Evolutionary conservation across 37 sponge, comb jelly and placozoan species (phyloP).

Genomic region (Crambe crambe): DNA sequence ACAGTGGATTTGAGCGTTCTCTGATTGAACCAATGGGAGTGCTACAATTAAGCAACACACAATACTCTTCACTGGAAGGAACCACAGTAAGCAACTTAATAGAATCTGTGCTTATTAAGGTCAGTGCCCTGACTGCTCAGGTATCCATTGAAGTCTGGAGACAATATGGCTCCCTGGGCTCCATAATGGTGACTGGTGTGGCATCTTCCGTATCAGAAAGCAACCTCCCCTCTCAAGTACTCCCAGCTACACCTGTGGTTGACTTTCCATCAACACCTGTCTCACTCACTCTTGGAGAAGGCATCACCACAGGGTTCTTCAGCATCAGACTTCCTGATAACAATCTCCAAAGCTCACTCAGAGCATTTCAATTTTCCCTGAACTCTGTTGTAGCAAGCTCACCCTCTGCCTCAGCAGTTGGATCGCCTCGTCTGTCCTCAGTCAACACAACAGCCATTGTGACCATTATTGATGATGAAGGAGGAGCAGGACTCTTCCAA

Average conservation of each 20-base stretch:
- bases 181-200: slow-evolving; percentile 62
- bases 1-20: slow-evolving; percentile 10
- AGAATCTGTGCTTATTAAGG: neutral
- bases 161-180: slow-evolving; percentile 64
- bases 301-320: slow-evolving; percentile 51
- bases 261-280: slow-evolving; percentile 40
- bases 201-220: slow-evolving; percentile 11
- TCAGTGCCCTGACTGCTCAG: neutral
- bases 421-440: slow-evolving; percentile 60
- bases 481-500: slow-evolving; percentile 68
- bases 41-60: slow-evolving; percentile 29
- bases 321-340: slow-evolving; percentile 57
- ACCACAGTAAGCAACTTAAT: slow-evolving; percentile 5
- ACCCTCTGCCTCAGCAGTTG: neutral
- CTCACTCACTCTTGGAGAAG: slow-evolving; percentile 47
- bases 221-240: slow-evolving; percentile 16
- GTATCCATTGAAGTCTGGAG: slow-evolving; percentile 56
- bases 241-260: slow-evolving; percentile 36
- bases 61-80: slow-evolving; percentile 57
- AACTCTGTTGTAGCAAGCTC: slow-evolving; percentile 23
- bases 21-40: slow-evolving; percentile 81
- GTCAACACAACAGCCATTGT: slow-evolving; percentile 17
- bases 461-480: slow-evolving; percentile 75
- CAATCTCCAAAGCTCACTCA: slow-evolving; percentile 16
- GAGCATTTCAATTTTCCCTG: slow-evolving; percentile 63